Base-by-base conservation (phyloP, 2,797 vertebrate species). In the Artibeus jamaicensis region DNA sequence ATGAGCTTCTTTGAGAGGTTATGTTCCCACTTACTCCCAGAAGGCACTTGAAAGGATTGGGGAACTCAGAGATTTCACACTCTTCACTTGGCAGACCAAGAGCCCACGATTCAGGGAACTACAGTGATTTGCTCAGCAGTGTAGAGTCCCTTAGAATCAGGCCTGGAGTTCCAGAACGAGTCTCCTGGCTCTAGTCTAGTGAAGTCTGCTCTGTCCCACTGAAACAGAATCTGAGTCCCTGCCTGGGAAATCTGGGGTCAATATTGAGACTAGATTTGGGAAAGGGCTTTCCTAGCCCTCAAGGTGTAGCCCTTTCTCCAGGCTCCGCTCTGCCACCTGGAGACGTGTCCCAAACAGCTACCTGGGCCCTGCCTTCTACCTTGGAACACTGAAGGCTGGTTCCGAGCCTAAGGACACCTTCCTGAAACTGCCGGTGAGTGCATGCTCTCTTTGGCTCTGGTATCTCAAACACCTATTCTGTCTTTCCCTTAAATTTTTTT, bases 1-100 rank as follows among this genome's bases (percentile, higher is more conserved):
- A 98, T 98, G 74, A 98, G 94, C 97, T 99, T 99, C 98, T 99
- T 99, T 84, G 98, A 99, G 93, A 99, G 99, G 99, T 99, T 99
- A 97, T 62, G 98, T 37, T 86, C 39, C 6, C 73, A 1, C 9
- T 3, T 53, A 21, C 1, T 12, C 53, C 26, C 9, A 3, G 3
- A 16, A 22, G 29, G 34, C 11, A 19, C 37, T 37, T 34, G 19
- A 19, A 44, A 19, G 29, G 7, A 39, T 6, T 16, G 34, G 29
- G 55, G 39, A 42, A 44, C 15, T 71, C 5, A 26, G 21, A 77
- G 74, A 67, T 48, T 32, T 67, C n/a, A 32, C 16, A 26, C 14
- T 65, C 62, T 55, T 87, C 11, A 21, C 24, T 78, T 37, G 59
- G 74, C 8, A 48, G 42, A 22, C 4, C 9, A 86, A 29, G 59